phyloP scores from a whole-genome alignment of 2,797 vertebrate species.

The Halcyon smyrnensis region DNA sequence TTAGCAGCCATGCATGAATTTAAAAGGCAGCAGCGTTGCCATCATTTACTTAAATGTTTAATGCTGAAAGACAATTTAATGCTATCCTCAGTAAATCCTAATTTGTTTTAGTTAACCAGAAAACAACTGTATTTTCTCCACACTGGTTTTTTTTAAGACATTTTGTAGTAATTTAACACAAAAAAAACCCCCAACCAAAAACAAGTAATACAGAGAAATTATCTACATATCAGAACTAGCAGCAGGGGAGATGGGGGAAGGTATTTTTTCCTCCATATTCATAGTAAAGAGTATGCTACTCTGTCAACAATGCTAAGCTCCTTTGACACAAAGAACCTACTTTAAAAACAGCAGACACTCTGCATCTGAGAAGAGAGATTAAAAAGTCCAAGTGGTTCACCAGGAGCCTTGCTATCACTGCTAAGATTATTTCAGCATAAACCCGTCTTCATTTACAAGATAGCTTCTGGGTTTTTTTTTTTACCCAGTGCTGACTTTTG shows the following conservation, averaged over 20 bases:
- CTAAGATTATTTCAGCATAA: constrained; percentile 16
- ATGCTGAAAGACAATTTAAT: background rate
- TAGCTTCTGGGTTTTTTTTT: too few relatives aligned
- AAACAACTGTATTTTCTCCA: background rate
- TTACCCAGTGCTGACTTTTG: background rate
- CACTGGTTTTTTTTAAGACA: background rate
- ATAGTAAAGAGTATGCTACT: background rate
- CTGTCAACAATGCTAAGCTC: background rate
- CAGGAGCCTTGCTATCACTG: background rate
- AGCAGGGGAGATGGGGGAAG: background rate
- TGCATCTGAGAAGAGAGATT: background rate
- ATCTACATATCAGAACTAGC: background rate
- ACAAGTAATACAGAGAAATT: background rate
- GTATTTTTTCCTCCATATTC: background rate
- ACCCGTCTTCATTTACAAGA: constrained; percentile 16
- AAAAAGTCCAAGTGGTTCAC: background rate
- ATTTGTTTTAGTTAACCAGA: background rate
- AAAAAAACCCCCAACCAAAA: background rate
- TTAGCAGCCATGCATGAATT: background rate
- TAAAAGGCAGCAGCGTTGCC: background rate
- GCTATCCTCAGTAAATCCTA: background rate
- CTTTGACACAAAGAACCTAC: background rate
- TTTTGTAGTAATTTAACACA: background rate
- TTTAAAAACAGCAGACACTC: background rate
- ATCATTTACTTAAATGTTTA: constrained; percentile 1